Base-by-base conservation (phyloP, 2,888 invertebrate species). In the Cerastoderma edule region DNA sequence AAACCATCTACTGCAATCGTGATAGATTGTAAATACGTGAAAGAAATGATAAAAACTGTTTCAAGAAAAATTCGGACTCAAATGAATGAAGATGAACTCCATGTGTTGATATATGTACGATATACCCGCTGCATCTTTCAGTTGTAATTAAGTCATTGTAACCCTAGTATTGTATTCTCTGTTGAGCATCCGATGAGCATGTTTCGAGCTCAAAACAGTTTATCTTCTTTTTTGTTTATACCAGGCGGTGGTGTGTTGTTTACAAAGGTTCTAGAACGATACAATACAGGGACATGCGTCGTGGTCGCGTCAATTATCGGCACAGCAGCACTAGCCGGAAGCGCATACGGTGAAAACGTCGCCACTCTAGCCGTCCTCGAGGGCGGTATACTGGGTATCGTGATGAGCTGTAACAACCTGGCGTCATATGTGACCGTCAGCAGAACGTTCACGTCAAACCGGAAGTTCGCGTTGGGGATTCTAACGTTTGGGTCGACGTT, bases 231-330 rank as follows among this genome's bases (percentile, higher is more conserved):
- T n/a, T 19, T 46, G 19, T 46, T 65, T 30, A 39, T 73, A 70
- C 30, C 67, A 78, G 80, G 74, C 24, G 80, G 80, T 2, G 77
- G 72, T 10, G 39, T 80, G 4, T 4, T 80, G 0, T 76, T 77
- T 50, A n/a, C 76, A 4, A 54, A 39, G 46, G 8, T 75, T 2
- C 28, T 77, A 19, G 68, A 27, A 27, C 60, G 56, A 16, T 77
- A 69, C 50, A 71, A 68, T 39, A 53, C 69, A 0, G 74, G 80
- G 5, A 13, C 22, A 5, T 71, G 67, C 35, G 56, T 80, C 1
- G 64, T 72, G 24, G 28, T 74, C 8, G 65, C 80, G 3, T 63
- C 72, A 0, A 5, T 54, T 8, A 33, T 74, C 6, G 71, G 60
- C 2, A 53, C 67, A 3, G 1, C 54, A 19, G 66, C 76, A 0